These are phyloP conservation scores for Drosophila sp. DNA, from an alignment of 1,140 invertebrate species.

Conservation along the genomic window DNA sequence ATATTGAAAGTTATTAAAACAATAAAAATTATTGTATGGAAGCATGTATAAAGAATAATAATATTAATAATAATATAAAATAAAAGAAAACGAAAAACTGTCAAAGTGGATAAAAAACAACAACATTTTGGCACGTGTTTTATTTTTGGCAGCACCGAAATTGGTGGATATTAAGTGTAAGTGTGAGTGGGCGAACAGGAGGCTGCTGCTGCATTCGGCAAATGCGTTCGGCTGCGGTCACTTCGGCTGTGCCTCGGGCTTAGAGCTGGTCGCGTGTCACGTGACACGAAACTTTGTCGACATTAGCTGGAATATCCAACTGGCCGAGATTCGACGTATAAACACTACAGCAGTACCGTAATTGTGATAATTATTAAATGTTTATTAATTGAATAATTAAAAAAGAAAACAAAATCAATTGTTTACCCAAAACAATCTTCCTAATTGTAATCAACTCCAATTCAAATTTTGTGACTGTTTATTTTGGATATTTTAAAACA, in stretches of 20 bases:
- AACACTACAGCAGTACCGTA: no score
- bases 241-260: neutral
- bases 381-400: no score
- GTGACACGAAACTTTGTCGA: neutral
- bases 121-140: constrained; percentile 47
- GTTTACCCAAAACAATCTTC: no score
- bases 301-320: no score
- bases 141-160: neutral
- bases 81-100: constrained; percentile 59
- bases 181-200: constrained; percentile 3
- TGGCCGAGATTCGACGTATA: no score
- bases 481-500: no score
- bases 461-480: no score
- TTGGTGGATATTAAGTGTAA: neutral
- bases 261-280: neutral
- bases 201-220: constrained; percentile 1
- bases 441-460: no score
- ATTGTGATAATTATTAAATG: no score
- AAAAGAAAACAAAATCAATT: no score
- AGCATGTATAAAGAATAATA: constrained; percentile 35
- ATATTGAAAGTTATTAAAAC: constrained; percentile 35
- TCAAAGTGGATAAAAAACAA: constrained; percentile 68
- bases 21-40: constrained; percentile 38
- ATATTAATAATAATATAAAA: constrained; percentile 41
- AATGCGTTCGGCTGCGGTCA: neutral